phyloP scores from a whole-genome alignment of 2,797 vertebrate species.

The Silurus aristotelis region DNA sequence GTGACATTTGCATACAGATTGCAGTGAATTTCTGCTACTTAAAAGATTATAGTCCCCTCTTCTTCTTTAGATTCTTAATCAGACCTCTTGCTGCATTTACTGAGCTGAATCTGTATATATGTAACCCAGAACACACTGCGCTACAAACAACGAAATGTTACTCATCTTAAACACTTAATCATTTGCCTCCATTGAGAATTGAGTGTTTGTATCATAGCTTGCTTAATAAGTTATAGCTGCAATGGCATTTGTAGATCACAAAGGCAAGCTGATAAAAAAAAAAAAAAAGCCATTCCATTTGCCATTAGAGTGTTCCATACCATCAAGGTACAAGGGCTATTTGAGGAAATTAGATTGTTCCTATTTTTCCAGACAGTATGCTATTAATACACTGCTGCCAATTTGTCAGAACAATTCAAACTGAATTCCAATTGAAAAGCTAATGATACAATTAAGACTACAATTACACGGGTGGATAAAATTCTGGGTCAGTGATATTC shows the following conservation, averaged over 20 bases:
- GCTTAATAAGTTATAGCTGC: constrained; percentile 44
- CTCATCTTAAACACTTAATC: constrained; percentile 23
- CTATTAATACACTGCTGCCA: constrained; percentile 40
- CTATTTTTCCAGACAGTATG: constrained; percentile 17
- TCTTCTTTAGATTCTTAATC: constrained; percentile 12
- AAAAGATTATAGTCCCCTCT: neutral
- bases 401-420: constrained; percentile 22
- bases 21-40: neutral
- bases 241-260: constrained; percentile 37
- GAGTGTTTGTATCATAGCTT: constrained; percentile 26
- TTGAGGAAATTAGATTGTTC: constrained; percentile 34
- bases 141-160: constrained; percentile 25
- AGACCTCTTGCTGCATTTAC: constrained; percentile 9
- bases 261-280: constrained; percentile 37
- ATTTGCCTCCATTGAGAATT: constrained; percentile 30
- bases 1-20: neutral
- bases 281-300: constrained; percentile 37
- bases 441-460: constrained; percentile 6
- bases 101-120: constrained; percentile 6
- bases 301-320: constrained; percentile 24
- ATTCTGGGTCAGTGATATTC: constrained; percentile 17
- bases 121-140: constrained; percentile 16
- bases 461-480: constrained; percentile 12
- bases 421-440: neutral
- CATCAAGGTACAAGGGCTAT: constrained; percentile 38